Base-by-base conservation (phyloP, 2,888 invertebrate genomes). In the Dolichopus griseipennis region DNA sequence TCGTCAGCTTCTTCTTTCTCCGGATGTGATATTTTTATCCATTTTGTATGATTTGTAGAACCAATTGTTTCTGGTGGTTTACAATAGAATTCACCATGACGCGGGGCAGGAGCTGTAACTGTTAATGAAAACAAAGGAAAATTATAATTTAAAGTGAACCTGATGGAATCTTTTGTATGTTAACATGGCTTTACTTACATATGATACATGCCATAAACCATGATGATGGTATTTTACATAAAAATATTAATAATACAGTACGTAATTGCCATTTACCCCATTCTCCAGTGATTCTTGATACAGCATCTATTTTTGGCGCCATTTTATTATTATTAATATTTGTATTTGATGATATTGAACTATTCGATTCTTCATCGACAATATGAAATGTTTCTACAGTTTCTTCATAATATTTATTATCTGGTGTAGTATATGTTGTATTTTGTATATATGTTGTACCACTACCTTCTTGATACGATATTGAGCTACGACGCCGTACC, bases 161-260 rank as follows among this genome's bases (percentile, higher is more conserved):
- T n/a, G n/a, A n/a, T n/a, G n/a, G n/a, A n/a, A n/a, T n/a, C n/a
- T n/a, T n/a, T n/a, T n/a, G n/a, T n/a, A n/a, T n/a, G n/a, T n/a
- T n/a, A n/a, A n/a, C 3, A 43, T 43, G 10, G 10, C 12, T 6
- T 7, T 43, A 15, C 52, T 52, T 52, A 52, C 52, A 83, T 67
- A 83, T 82, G 22, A 83, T 82, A 70, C 82, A 82, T 2, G 83
- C 82, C 83, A 83, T 83, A 70, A 83, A 83, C 83, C 83, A 83
- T 1, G 82, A 82, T 0, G 83, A 80, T 2, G 83, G 83, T 52
- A 82, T 79, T 73, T 83, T 83, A 69, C 81, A 81, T 4, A 83
- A 74, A 68, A 80, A 83, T 33, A 83, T 81, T 15, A 83, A 72
- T 5, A 82, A 72, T 2, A 83, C 81, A 0, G 82, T 79, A 65